These are phyloP conservation scores for Prunella fulvescens DNA, from an alignment of 2,113 vertebrate genomes.

Conservation along the genomic window DNA sequence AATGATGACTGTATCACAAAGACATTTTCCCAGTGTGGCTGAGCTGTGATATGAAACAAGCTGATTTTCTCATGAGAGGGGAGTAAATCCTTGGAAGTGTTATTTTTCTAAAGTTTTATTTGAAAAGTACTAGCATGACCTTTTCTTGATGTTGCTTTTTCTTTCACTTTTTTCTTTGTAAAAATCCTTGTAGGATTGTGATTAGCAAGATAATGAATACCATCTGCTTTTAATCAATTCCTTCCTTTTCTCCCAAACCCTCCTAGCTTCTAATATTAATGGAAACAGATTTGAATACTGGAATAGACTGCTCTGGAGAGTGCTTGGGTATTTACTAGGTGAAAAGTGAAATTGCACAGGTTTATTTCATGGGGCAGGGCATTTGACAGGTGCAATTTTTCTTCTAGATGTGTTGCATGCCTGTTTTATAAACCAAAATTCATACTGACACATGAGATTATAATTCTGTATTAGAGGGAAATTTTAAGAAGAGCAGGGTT, in stretches of 20 bases:
- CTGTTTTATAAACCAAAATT: conserved; percentile 75
- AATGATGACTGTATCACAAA: conserved; percentile 49
- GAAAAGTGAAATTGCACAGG: conserved; percentile 79
- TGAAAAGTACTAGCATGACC: conserved; percentile 62
- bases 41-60: conserved; percentile 49
- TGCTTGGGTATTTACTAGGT: conserved; percentile 79
- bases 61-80: conserved; percentile 46
- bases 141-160: conserved; percentile 65
- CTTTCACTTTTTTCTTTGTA: conserved; percentile 31
- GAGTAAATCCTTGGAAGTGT: conserved; percentile 53
- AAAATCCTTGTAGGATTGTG: conserved; percentile 64
- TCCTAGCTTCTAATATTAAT: conserved; percentile 79
- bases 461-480: conserved; percentile 42
- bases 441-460: conserved; percentile 61
- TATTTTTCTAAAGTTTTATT: conserved; percentile 65
- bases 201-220: conserved; percentile 80
- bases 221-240: conserved; percentile 78
- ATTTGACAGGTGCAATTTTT: conserved; percentile 83
- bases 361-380: conserved; percentile 70
- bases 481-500: not conserved
- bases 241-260: conserved; percentile 76
- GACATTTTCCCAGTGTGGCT: conserved; percentile 23
- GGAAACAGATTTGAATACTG: conserved; percentile 78
- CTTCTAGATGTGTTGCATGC: conserved; percentile 72
- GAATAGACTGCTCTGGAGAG: conserved; percentile 73